Evolutionary conservation across 1,140 invertebrate species (phyloP).

Genomic region (Hirudo medicinalis): DNA sequence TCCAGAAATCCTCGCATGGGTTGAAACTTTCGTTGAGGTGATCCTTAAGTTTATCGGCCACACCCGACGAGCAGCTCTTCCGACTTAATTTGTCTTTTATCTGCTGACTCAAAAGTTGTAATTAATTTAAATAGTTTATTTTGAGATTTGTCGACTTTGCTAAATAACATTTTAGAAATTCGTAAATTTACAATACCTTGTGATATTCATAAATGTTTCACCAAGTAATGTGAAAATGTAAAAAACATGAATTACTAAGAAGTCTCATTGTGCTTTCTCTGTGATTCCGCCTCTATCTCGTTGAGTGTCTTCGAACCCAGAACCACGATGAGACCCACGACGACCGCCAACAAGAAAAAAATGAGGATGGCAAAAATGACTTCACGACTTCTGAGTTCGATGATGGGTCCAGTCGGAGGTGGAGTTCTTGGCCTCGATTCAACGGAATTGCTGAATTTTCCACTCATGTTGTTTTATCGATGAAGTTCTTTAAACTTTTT

Average conservation of each 20-base stretch:
- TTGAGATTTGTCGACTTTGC: neutral
- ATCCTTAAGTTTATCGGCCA: neutral
- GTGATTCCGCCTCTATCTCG: neutral
- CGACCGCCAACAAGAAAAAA: constrained; percentile 20
- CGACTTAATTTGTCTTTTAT: neutral
- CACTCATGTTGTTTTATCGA: too few relatives aligned
- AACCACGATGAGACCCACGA: constrained; percentile 19
- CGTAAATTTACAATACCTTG: neutral
- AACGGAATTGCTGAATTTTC: too few relatives aligned
- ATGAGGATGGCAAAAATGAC: constrained; percentile 21
- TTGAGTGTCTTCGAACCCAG: constrained; percentile 9
- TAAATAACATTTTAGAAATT: neutral
- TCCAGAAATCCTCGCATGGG: constrained; percentile 18
- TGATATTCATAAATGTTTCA: neutral
- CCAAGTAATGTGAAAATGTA: neutral
- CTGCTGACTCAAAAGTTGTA: neutral
- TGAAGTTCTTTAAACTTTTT: too few relatives aligned
- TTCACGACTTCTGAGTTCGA: constrained; percentile 19
- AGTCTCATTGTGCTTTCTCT: neutral
- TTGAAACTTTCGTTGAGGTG: constrained; percentile 7
- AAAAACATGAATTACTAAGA: neutral
- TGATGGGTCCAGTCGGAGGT: constrained; percentile 12
- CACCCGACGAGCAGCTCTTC: neutral
- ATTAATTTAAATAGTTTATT: neutral
- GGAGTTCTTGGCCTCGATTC: constrained; percentile 6